Base-by-base conservation (phyloP, 2,888 invertebrate species). In the Melipona beecheii region DNA sequence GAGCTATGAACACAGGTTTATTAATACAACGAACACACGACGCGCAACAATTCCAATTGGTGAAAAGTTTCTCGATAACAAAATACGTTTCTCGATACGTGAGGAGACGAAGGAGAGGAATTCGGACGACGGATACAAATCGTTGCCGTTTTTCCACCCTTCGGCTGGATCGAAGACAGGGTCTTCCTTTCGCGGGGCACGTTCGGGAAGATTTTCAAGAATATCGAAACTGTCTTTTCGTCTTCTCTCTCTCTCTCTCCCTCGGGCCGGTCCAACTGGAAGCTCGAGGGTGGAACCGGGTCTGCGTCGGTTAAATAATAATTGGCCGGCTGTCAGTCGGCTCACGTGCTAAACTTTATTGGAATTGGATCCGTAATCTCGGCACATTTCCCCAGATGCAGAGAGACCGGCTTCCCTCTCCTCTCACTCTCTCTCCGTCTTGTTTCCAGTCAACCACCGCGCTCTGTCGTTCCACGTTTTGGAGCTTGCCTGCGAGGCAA, bases 321-420 rank as follows among this genome's bases (percentile, higher is more conserved):
- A 92, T 92, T 90, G 87, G 90, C 87, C 89, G 84, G 89, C 89
- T 89, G 91, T 91, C 90, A 93, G 92, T 93, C 93, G 87, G 81
- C 92, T 93, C 93, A 93, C 93, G 93, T 92, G 89, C 91, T 87
- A 91, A 93, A 93, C 92, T 93, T 93, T 93, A 93, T 93, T 92
- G 93, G 93, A 93, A 93, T 93, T 93, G 93, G 92, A 92, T 91
- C 92, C 91, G 93, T 93, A 93, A 93, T 93, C 93, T 93, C 92
- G 90, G 92, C 90, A 92, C 91, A 92, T 92, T 91, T 92, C 92
- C 92, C 91, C 90, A 91, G 92, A 92, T 92, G 91, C 90, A 89
- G 86, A 87, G 87, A 85, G 75, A 62, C 72, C 17, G 70, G 62
- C 43, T 76, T 58, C 49, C 60, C 75, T 54, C 19, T 52, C 74